A percentile compares a stretch with the other conserved stretches of the same genome.
Evolutionary conservation across 2,888 invertebrate genomes (phyloP).

Genomic region (Caenorhabditis auriculariae): DNA sequence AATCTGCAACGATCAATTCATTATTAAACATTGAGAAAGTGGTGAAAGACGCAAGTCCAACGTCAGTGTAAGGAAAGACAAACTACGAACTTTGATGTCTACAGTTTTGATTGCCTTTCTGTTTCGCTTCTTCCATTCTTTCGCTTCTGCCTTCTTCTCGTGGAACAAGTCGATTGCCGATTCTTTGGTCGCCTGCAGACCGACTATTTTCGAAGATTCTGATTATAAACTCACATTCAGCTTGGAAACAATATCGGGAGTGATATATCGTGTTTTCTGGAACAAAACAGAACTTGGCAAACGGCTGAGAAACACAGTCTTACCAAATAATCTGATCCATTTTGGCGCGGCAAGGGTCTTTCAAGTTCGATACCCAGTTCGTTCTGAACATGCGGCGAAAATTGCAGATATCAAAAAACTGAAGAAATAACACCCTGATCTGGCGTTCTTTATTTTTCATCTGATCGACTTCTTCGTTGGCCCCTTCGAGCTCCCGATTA

Average conservation of each 20-base stretch:
- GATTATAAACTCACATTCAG: too few species aligned
- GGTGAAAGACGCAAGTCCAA: too few species aligned
- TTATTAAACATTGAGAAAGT: too few species aligned
- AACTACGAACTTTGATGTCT: too few species aligned
- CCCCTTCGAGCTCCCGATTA: slow-evolving; percentile 20
- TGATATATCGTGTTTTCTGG: slow-evolving; percentile 28
- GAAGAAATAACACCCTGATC: slow-evolving; percentile 3
- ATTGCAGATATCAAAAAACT: not conserved
- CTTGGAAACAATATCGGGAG: slow-evolving; percentile 20
- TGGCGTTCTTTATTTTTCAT: slow-evolving; percentile 16
- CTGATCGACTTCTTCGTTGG: slow-evolving; percentile 20
- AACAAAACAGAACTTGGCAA: not conserved
- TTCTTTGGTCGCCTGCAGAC: not conserved
- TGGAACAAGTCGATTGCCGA: slow-evolving; percentile 31
- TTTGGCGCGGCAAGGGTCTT: slow-evolving; percentile 7
- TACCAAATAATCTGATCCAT: slow-evolving; percentile 21
- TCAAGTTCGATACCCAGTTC: slow-evolving; percentile 4
- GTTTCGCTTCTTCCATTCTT: slow-evolving; percentile 19
- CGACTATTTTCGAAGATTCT: not conserved
- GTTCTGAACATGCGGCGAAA: not conserved
- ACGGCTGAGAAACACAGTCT: not conserved
- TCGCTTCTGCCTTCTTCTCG: slow-evolving; percentile 19
- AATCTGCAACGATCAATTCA: too few species aligned
- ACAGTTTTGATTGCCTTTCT: slow-evolving; percentile 2
- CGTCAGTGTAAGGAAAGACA: too few species aligned